Conservation (phyloP, 2,113 vertebrate genomes). For the Bos indicus region DNA sequence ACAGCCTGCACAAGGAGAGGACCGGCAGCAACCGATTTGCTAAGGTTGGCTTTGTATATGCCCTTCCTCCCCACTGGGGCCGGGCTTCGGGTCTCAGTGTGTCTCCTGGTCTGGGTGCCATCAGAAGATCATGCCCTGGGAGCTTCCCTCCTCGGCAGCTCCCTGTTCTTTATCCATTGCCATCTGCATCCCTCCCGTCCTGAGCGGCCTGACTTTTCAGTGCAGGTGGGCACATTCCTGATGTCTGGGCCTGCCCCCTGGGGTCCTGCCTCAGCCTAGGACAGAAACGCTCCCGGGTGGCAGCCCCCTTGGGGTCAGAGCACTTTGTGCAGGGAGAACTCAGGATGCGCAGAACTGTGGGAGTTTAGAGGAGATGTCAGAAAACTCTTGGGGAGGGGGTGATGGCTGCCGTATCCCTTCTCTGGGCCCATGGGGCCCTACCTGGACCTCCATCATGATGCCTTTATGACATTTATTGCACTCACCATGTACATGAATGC, state of each 20-base stretch:
- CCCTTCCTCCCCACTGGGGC: neutral
- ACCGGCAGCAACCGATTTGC: conserved; percentile 96
- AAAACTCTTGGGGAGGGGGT: neutral
- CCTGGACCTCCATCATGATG: neutral
- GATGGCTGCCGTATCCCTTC: neutral
- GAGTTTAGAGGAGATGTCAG: neutral
- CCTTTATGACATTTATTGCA: neutral
- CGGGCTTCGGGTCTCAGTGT: neutral
- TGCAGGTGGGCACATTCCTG: neutral
- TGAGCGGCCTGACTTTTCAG: neutral
- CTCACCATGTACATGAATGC: neutral
- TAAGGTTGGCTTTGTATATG: conserved; percentile 82
- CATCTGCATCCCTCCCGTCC: neutral
- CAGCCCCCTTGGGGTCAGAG: neutral
- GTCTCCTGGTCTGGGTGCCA: neutral
- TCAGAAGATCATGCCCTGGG: neutral
- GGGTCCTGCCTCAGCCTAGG: neutral
- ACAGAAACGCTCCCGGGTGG: neutral
- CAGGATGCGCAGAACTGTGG: neutral
- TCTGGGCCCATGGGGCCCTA: neutral
- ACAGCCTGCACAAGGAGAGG: conserved; percentile 97
- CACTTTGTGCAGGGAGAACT: neutral
- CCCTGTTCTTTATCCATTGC: neutral
- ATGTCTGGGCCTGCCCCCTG: neutral
- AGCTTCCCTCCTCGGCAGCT: neutral